phyloP scores from a whole-genome alignment of 2,888 invertebrate genomes.

The Meiosimyza decipiens region DNA sequence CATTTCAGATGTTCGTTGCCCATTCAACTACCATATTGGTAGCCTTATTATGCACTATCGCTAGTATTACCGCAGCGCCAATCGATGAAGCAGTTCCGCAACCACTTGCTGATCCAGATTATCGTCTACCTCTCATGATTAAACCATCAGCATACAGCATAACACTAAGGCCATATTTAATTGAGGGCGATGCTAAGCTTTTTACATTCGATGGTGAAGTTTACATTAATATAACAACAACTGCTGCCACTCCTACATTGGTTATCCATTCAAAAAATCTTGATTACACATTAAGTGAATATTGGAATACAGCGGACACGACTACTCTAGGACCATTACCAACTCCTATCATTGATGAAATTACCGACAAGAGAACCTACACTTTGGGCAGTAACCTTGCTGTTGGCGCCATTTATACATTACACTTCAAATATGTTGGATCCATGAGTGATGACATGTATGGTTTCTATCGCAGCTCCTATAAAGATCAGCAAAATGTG shows the following conservation, averaged over 20 bases:
- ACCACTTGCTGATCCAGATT: conserved; percentile 37
- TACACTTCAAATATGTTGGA: conserved; percentile 68
- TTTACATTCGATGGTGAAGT: conserved; percentile 64
- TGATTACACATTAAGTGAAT: conserved; percentile 46
- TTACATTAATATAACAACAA: conserved; percentile 68
- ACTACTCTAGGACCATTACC: conserved; percentile 50
- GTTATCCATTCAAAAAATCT: conserved; percentile 70
- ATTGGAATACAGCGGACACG: conserved; percentile 45
- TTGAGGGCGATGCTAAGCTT: conserved; percentile 50
- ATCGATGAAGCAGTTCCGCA: conserved; percentile 39
- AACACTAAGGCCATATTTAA: conserved; percentile 69
- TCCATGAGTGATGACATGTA: conserved; percentile 69
- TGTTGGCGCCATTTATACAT: conserved; percentile 62
- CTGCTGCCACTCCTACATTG: conserved; percentile 62
- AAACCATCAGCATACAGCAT: conserved; percentile 70
- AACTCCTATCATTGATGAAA: conserved; percentile 45
- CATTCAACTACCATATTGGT: conserved; percentile 37
- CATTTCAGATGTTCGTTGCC: too few relatives aligned
- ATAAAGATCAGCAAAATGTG: conserved; percentile 61
- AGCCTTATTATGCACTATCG: conserved; percentile 46
- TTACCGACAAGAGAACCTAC: conserved; percentile 66
- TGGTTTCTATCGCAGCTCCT: conserved; percentile 69
- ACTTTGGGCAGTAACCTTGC: conserved; percentile 59
- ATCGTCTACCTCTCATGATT: conserved; percentile 61
- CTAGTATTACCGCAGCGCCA: conserved; percentile 44